Percentiles rank a stretch among this genome's conserved stretches.
Evolutionary conservation across 1,140 invertebrate genomes (phyloP).

Genomic region (Platyura marginata): DNA sequence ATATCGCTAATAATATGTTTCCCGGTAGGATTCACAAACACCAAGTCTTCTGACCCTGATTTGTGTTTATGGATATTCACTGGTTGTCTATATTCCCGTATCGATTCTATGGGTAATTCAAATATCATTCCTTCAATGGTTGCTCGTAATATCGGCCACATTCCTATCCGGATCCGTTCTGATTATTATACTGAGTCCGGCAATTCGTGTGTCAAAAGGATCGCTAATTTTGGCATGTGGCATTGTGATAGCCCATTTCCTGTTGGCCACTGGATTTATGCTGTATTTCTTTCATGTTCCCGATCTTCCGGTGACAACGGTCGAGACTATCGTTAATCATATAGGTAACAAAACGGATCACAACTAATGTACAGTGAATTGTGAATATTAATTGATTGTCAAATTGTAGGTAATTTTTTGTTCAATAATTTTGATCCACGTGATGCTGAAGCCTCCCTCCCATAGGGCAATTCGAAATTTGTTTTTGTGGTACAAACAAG

Average conservation of each 20-base stretch:
- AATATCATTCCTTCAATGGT: conserved; percentile 70
- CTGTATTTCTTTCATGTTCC: conserved; percentile 45
- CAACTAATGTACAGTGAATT: no score
- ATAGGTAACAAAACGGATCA: no score
- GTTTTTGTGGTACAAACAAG: no score
- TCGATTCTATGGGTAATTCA: conserved; percentile 86
- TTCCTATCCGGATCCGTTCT: conserved; percentile 71
- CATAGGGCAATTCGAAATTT: no score
- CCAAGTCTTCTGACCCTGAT: conserved; percentile 64
- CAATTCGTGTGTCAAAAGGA: conserved; percentile 45
- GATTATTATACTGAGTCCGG: conserved; percentile 59
- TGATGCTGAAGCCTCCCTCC: no score
- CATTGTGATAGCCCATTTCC: conserved; percentile 55
- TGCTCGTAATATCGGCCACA: conserved; percentile 59
- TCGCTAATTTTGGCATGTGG: conserved; percentile 44
- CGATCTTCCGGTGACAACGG: no score
- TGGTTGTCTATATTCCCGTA: conserved; percentile 85
- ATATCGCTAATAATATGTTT: conserved; percentile 17
- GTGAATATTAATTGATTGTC: no score
- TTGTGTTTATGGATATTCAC: conserved; percentile 89
- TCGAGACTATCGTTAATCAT: no score
- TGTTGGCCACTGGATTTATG: conserved; percentile 73
- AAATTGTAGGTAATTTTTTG: no score
- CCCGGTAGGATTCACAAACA: conserved; percentile 29
- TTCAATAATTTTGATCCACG: no score